Base-by-base conservation (phyloP, 2,113 vertebrate genomes). In the Taxidea taxus region DNA sequence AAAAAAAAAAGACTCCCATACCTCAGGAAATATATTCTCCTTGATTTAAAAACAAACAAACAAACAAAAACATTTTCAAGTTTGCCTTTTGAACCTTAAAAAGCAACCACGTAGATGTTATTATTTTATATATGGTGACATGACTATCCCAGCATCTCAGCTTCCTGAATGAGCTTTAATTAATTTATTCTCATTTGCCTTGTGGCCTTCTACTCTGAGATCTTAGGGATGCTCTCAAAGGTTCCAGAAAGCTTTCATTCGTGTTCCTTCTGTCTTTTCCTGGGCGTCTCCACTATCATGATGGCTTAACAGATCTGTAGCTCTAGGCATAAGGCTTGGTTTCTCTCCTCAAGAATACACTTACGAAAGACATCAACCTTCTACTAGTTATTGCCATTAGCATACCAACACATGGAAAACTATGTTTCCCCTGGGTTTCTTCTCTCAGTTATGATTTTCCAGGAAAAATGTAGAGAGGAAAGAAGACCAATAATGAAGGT, bases 371-470 rank as follows among this genome's bases (percentile, higher is more conserved):
- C n/a, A 20, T 29, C 3, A 49, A 34, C n/a, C 29, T 70, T 31
- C 42, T 4, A 13, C 11, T 23, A 7, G 7, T 27, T 56, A 23
- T 81, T 6, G 3, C 64, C 1, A 2, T 14, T 12, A 29, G 27
- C 58, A n/a, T 11, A 23, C 60, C 11, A 18, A 75, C 42, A 18
- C 27, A 75, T 16, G 42, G 42, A 31, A 29, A 75, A 44, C 39
- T 51, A 12, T 15, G 14, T 47, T 25, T 31, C 2, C 0, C 14
- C 14, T n/a, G 3, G 42, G 7, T 23, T 37, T 75, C 14, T 3
- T n/a, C 21, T 13, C 29, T 20, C 27, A 27, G 3, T 34, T 31
- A 23, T 8, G 10, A 20, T 29, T 72, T 64, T 81, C 47, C 66
- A 68, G 56, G 42, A 14, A 80, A 31, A 72, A 9, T 0, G 8